phyloP scores from a whole-genome alignment of 2,888 invertebrate species.

The Lithophane socia region DNA sequence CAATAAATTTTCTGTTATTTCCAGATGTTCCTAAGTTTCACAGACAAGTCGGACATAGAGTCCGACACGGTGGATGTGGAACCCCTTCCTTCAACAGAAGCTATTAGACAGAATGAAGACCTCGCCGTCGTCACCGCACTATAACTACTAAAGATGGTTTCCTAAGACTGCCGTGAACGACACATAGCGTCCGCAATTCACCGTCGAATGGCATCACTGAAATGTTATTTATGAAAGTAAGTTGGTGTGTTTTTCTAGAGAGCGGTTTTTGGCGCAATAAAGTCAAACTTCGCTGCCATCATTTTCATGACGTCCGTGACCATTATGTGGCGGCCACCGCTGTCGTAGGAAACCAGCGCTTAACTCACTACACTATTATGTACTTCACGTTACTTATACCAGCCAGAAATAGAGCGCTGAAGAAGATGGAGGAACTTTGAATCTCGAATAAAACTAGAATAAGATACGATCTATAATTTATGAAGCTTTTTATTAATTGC shows the following conservation, averaged over 20 bases:
- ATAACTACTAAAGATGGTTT: constrained; percentile 20
- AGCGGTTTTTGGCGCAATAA: not conserved
- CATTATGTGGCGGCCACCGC: not conserved
- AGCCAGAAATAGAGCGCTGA: too few relatives aligned
- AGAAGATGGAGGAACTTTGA: too few relatives aligned
- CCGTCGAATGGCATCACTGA: not conserved
- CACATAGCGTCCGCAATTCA: not conserved
- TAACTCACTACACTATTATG: too few relatives aligned
- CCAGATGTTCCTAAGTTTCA: constrained; percentile 87
- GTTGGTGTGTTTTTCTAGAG: not conserved
- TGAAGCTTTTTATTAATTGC: too few relatives aligned
- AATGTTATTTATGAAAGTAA: not conserved
- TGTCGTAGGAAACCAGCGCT: not conserved
- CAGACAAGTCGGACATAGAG: constrained; percentile 69
- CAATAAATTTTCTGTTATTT: not conserved
- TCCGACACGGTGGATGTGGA: constrained; percentile 68
- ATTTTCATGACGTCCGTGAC: not conserved
- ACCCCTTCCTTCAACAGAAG: constrained; percentile 59
- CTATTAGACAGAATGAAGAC: constrained; percentile 47
- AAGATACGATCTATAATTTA: too few relatives aligned
- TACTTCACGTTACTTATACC: too few relatives aligned
- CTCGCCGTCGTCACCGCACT: constrained; percentile 77
- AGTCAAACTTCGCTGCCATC: not conserved
- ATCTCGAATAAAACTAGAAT: too few relatives aligned
- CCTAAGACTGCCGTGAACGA: not conserved